Percentiles rank a stretch among this genome's conserved stretches.
These are phyloP conservation scores for Orchesella flavescens DNA, from an alignment of 2,888 invertebrate genomes.

Conservation along the genomic window DNA sequence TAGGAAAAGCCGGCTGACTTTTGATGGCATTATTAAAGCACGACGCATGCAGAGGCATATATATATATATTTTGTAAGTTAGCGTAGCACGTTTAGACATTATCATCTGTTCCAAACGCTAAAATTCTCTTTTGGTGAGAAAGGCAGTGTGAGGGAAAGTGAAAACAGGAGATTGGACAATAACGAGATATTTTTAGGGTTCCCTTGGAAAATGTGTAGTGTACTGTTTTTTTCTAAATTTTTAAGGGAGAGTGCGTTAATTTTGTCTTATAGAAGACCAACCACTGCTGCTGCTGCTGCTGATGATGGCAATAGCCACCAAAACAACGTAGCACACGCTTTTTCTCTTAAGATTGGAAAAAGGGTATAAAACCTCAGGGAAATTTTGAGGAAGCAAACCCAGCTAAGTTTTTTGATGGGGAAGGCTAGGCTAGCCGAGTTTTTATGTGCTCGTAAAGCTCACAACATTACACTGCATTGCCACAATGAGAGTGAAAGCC, in stretches of 20 bases:
- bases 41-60: too few species aligned
- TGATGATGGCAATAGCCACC: neutral
- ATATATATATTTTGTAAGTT: too few species aligned
- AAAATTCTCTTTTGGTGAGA: too few species aligned
- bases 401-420: slow-evolving; percentile 31
- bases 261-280: neutral
- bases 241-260: slow-evolving; percentile 14
- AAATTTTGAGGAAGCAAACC: neutral
- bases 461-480: slow-evolving; percentile 36
- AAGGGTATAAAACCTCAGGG: neutral
- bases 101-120: too few species aligned
- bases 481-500: neutral
- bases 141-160: too few species aligned
- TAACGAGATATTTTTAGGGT: too few species aligned
- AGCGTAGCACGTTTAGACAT: too few species aligned
- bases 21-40: too few species aligned
- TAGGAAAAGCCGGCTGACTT: too few species aligned
- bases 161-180: too few species aligned
- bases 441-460: slow-evolving; percentile 56
- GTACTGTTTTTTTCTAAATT: too few species aligned
- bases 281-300: neutral
- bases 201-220: too few species aligned
- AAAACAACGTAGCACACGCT: neutral
- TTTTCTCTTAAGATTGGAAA: neutral
- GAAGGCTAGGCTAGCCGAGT: neutral